Evolutionary conservation across 1,140 invertebrate species (phyloP).

Genomic region (Diploscapter pachys): DNA sequence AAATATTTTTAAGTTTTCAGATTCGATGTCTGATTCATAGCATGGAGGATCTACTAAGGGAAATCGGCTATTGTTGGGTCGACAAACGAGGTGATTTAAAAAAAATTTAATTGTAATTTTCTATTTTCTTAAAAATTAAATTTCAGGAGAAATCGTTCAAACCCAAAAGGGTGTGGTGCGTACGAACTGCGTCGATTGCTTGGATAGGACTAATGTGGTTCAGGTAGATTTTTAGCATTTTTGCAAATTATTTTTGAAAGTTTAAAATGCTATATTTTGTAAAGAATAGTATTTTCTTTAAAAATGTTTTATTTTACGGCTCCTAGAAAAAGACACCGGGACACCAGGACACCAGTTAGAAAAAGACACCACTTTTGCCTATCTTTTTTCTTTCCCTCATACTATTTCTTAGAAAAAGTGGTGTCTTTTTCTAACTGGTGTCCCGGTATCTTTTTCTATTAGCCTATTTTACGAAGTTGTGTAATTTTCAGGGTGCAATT

Average conservation of each 20-base stretch:
- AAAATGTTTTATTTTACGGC: too few relatives aligned
- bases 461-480: too few relatives aligned
- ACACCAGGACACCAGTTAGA: too few relatives aligned
- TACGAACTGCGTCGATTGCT: constrained; percentile 64
- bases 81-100: constrained; percentile 42
- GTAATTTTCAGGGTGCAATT: constrained; percentile 57
- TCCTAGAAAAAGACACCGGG: too few relatives aligned
- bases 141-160: constrained; percentile 56
- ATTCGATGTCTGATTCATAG: constrained; percentile 40
- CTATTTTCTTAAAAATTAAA: background rate
- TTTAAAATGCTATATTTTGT: too few relatives aligned
- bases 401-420: too few relatives aligned
- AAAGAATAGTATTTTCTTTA: too few relatives aligned
- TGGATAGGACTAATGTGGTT: constrained; percentile 58
- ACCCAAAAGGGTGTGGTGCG: constrained; percentile 63
- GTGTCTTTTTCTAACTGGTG: too few relatives aligned
- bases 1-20: constrained; percentile 23
- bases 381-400: too few relatives aligned
- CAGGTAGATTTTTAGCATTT: constrained; percentile 43
- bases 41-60: constrained; percentile 37
- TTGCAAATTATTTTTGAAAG: background rate
- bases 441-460: too few relatives aligned
- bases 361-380: too few relatives aligned
- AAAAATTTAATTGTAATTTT: background rate
- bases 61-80: constrained; percentile 57